Conservation (phyloP, 1,140 invertebrate species). For the Oscheius sp. region DNA sequence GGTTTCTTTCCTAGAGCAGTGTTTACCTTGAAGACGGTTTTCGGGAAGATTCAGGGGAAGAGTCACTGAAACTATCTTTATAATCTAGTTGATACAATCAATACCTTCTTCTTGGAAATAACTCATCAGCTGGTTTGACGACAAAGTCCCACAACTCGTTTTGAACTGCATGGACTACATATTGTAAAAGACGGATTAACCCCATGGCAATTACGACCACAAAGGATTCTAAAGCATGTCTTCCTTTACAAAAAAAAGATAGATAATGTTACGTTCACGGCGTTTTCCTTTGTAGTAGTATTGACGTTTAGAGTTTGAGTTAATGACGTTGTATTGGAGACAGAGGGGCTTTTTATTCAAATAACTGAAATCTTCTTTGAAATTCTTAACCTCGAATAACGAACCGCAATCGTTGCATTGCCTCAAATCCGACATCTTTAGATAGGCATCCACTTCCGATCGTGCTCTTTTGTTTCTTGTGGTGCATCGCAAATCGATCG, state of each 20-base stretch:
- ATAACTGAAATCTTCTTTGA: conserved; percentile 28
- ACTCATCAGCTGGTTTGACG: conserved; percentile 34
- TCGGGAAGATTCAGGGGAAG: not conserved
- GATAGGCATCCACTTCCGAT: not conserved
- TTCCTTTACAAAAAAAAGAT: not conserved
- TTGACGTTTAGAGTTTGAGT: conserved; percentile 8
- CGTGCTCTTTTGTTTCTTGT: conserved; percentile 19
- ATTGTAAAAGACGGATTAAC: conserved; percentile 14
- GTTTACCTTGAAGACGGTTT: not conserved
- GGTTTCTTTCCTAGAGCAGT: not conserved
- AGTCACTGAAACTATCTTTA: not conserved
- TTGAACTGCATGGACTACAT: not conserved
- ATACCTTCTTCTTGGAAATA: conserved; percentile 23
- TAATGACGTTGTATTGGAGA: conserved; percentile 44
- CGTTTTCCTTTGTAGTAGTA: conserved; percentile 9
- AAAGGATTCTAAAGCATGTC: conserved; percentile 11
- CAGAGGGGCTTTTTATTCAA: conserved; percentile 47
- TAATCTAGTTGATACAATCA: conserved; percentile 10
- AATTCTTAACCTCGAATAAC: not conserved
- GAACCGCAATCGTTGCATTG: conserved; percentile 20
- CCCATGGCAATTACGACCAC: conserved; percentile 14
- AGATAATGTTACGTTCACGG: conserved; percentile 33
- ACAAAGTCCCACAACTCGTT: conserved; percentile 36
- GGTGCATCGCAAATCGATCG: conserved; percentile 29
- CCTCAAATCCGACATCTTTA: conserved; percentile 23